A percentile compares a stretch with the other conserved stretches of the same genome.
Conservation (phyloP, 2,113 vertebrate species). For the Pangasianodon hypophthalmus region DNA sequence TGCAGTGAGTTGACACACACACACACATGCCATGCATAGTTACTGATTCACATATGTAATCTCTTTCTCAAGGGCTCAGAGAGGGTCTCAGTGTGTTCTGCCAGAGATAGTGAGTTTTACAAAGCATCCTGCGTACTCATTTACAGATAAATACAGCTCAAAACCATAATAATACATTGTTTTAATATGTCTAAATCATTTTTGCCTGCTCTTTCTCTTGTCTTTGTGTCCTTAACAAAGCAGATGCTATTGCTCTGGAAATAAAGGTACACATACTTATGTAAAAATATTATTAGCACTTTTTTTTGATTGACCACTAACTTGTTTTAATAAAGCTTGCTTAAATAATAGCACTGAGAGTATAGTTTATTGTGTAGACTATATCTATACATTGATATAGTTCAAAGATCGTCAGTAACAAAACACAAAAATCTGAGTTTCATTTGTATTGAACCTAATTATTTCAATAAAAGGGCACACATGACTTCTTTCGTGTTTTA, state of each 20-base stretch:
- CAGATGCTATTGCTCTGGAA: background rate
- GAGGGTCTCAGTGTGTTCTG: background rate
- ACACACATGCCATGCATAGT: constrained; percentile 58
- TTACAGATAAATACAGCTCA: background rate
- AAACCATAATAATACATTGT: background rate
- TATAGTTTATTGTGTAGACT: background rate
- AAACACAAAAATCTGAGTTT: background rate
- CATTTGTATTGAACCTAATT: background rate
- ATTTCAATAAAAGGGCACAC: background rate
- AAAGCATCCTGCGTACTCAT: background rate
- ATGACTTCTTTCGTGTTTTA: background rate
- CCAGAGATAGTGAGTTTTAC: background rate
- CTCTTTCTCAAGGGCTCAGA: background rate
- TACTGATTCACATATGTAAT: constrained; percentile 42
- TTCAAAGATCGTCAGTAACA: background rate
- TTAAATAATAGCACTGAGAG: background rate
- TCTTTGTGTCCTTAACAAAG: background rate
- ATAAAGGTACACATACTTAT: background rate
- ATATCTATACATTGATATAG: background rate
- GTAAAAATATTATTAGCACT: background rate
- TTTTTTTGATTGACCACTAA: background rate
- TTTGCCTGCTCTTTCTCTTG: background rate
- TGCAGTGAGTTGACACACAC: constrained; percentile 18
- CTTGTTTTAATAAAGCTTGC: background rate
- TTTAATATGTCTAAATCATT: background rate